These are phyloP conservation scores for Tapera naevia DNA, from an alignment of 2,797 vertebrate genomes.

Conservation along the genomic window DNA sequence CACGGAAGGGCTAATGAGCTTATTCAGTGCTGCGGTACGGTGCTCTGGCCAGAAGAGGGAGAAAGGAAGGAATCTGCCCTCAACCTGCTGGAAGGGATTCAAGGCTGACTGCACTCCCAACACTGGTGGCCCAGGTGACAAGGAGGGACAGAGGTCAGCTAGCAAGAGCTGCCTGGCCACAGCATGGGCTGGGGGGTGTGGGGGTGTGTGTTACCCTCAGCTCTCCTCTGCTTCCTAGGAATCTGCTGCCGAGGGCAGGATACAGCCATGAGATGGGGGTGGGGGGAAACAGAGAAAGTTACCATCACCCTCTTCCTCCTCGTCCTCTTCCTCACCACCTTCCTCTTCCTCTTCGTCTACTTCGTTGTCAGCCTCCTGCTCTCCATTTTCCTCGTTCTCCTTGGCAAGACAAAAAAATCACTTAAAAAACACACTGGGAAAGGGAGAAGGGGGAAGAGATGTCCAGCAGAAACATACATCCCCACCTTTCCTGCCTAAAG, in stretches of 20 bases:
- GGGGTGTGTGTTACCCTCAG: background rate
- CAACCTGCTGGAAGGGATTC: slow-evolving; percentile 43
- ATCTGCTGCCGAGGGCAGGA: background rate
- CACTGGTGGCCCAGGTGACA: fast-evolving
- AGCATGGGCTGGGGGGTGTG: slow-evolving; percentile 5
- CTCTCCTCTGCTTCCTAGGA: fast-evolving
- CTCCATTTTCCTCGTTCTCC: slow-evolving; percentile 95
- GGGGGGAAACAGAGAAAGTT: background rate
- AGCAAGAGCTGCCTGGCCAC: fast-evolving
- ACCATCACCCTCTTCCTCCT: slow-evolving; percentile 92
- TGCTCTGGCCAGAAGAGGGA: background rate
- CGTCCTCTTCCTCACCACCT: slow-evolving; percentile 83
- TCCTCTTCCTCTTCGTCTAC: slow-evolving; percentile 94
- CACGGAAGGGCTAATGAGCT: slow-evolving; percentile 30
- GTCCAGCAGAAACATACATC: background rate
- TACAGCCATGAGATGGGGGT: fast-evolving
- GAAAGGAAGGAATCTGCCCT: slow-evolving; percentile 36
- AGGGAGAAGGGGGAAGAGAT: slow-evolving; percentile 41
- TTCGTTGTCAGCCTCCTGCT: slow-evolving; percentile 91
- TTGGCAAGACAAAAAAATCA: slow-evolving; percentile 73
- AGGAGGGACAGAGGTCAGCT: background rate
- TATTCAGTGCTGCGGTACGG: background rate
- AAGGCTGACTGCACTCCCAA: slow-evolving; percentile 44
- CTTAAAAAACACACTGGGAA: slow-evolving; percentile 48
- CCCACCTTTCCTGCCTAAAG: slow-evolving; percentile 4